Base-by-base conservation (phyloP, 1,140 invertebrate genomes). In the Drosophila repleta region DNA sequence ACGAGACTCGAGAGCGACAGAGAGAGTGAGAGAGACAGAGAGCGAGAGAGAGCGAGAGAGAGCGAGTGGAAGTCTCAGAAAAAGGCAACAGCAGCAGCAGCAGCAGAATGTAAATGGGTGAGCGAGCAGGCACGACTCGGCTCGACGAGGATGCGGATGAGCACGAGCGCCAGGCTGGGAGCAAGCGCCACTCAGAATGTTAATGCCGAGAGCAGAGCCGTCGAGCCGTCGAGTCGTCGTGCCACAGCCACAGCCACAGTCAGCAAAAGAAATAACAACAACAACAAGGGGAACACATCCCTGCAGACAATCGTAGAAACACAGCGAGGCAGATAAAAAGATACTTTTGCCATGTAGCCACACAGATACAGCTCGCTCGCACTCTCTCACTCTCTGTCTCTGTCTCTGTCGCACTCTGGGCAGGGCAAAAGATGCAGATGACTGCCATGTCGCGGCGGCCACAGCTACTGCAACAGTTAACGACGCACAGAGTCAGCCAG, bases 321-420 rank as follows among this genome's bases (percentile, higher is more conserved):
- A 84, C 72, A 68, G 70, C 57, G 52, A 78, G 56, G 37, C 72
- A 85, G 81, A 87, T 85, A 85, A 85, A 84, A 85, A 87, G 82
- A 85, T 87, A 85, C 81, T 85, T 84, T 84, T 85, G 78, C 77
- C 71, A 74, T 77, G 65, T 81, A 76, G 64, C 79, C 71, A 79
- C 62, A 55, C 64, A 48, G 35, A 49, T 35, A 60, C 52, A 45
- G 71, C 39, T 8, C 52, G 26, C 66, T 49, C 32, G 7, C 39
- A 13, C 11, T 15, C 24, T 5, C 32, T 6, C 32, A 13, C 7
- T 10, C 21, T 8, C 32, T 8, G 10, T 0, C 32, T 2, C 32
- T 11, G 10, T 35, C 32, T 10, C 32, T 2, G 10, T 35, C 21
- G 26, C 35, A 20, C 20, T 13, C 37, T 63, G 43, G 43, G 21